Percentiles rank a stretch among this genome's conserved stretches.
Evolutionary conservation across 2,888 invertebrate genomes (phyloP).

Genomic region (Sminthurinus aureus): DNA sequence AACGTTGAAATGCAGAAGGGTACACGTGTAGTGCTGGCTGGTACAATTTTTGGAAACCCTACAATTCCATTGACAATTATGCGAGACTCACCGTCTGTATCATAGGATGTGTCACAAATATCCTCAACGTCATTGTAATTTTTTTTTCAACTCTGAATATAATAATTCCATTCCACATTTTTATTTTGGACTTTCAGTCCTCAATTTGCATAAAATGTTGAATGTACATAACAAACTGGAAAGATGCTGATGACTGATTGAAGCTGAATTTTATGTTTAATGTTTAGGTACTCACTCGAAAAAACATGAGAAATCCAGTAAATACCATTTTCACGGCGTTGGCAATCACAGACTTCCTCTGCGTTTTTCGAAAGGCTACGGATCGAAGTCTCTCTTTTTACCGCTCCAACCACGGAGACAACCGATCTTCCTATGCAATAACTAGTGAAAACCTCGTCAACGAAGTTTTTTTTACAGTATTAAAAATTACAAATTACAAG

Average conservation of each 20-base stretch:
- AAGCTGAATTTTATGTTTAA: no score
- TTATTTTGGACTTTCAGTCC: not conserved
- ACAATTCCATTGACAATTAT: not conserved
- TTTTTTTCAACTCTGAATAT: no score
- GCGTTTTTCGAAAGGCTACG: not conserved
- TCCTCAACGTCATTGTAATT: not conserved
- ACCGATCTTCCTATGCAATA: not conserved
- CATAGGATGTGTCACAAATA: not conserved
- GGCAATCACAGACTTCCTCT: slow-evolving; percentile 1
- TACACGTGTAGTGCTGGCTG: not conserved
- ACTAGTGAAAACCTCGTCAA: not conserved
- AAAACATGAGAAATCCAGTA: slow-evolving; percentile 1
- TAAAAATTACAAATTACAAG: no score
- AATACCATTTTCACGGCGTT: not conserved
- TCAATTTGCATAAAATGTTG: no score
- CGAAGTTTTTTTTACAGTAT: not conserved
- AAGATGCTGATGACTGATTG: no score
- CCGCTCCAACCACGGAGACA: not conserved
- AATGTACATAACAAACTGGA: no score
- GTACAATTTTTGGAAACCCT: not conserved
- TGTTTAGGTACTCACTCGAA: not conserved
- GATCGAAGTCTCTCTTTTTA: not conserved
- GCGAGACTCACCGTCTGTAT: not conserved
- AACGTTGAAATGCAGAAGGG: no score
- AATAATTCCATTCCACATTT: no score